A percentile compares a stretch with the other conserved stretches of the same genome.
These are phyloP conservation scores for Limnephilus rhombicus DNA, from an alignment of 2,888 invertebrate species.

Conservation along the genomic window DNA sequence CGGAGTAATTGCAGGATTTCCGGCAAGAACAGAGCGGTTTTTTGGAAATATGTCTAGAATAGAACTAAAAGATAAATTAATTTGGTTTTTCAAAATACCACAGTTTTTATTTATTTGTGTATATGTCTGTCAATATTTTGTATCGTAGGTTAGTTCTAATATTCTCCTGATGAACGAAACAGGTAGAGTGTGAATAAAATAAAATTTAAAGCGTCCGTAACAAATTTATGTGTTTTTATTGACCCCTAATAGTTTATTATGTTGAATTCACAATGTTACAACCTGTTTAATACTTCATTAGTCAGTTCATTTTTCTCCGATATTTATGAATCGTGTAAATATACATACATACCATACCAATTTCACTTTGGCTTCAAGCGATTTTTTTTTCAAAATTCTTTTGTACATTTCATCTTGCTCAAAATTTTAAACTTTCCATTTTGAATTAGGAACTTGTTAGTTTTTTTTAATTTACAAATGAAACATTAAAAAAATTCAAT, in stretches of 20 bases:
- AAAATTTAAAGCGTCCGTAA: too few species aligned
- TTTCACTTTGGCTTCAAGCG: neutral
- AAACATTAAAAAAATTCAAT: neutral
- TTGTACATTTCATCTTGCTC: neutral
- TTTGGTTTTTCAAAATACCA: too few species aligned
- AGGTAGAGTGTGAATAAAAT: too few species aligned
- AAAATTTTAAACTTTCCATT: slow-evolving; percentile 29
- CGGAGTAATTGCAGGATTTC: too few species aligned
- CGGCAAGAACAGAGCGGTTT: too few species aligned
- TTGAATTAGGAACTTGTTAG: neutral
- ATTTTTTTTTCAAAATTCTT: neutral
- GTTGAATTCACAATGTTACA: neutral
- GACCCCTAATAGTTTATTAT: neutral
- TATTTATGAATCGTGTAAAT: slow-evolving; percentile 8
- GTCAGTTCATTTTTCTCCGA: neutral
- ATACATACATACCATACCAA: neutral
- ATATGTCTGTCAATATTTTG: too few species aligned
- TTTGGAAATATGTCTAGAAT: too few species aligned
- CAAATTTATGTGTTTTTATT: neutral
- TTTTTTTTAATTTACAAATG: neutral
- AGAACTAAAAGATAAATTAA: too few species aligned
- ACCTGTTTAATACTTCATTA: neutral
- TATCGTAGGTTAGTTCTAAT: too few species aligned
- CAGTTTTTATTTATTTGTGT: too few species aligned
- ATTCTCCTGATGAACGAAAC: too few species aligned